Evolutionary conservation across 1,140 invertebrate genomes (phyloP), one percentile per base, ranked within the genome.

Genomic region (Sitobion miscanthi): DNA sequence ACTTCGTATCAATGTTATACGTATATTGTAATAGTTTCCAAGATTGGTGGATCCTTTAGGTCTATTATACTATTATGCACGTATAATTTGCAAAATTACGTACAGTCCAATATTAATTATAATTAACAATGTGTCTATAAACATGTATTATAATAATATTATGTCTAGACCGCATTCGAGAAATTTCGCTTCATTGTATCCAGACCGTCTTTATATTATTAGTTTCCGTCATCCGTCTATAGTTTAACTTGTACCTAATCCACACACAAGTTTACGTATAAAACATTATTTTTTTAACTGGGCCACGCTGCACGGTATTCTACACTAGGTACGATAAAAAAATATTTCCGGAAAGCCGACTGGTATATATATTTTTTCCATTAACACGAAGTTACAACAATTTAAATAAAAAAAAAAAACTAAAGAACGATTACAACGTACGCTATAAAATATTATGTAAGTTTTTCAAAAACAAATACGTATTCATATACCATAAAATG

Each of bases 21-120:
- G 57, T 30, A 69, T n/a, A 69, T n/a, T n/a, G n/a, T 77, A n/a
- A 77, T 77, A 77, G 62, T 77, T 77, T n/a, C n/a, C n/a, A 77
- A n/a, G n/a, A 77, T 77, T n/a, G 20, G 52, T 54, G 1, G 14
- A 77, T n/a, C 14, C 30, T 17, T 77, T 77, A n/a, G 25, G 3
- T 17, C 62, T 35, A 77, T 69, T 21, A 54, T 54, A 21, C 30
- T 57, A 62, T 25, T 30, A n/a, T 14, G 14, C 3, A 14, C 14
- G 4, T 35, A n/a, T 77, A n/a, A n/a, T n/a, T 17, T 5, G 11
- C 17, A 4, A 4, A n/a, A n/a, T n/a, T 17, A n/a, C 4, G 0
- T 35, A 77, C 11, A n/a, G 5, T n/a, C 17, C 5, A 69, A 69
- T n/a, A 69, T n/a, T 69, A 69, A 69, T n/a, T n/a, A 77, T 77